These are phyloP conservation scores for Cabera pusaria DNA, from an alignment of 2,888 invertebrate genomes.

Conservation along the genomic window DNA sequence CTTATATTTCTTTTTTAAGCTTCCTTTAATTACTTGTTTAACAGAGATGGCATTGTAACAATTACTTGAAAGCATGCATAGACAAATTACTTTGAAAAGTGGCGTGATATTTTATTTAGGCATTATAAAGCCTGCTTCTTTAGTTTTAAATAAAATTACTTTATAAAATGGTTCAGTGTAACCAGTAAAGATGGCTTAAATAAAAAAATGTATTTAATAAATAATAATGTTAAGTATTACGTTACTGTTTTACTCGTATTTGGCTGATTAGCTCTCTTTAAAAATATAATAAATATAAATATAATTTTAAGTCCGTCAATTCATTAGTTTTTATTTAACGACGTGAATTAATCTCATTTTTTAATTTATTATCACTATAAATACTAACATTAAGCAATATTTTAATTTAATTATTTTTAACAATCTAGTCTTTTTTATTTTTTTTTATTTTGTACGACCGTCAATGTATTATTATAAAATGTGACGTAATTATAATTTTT, in stretches of 20 bases:
- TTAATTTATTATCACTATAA: conserved; percentile 38
- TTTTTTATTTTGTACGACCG: conserved; percentile 58
- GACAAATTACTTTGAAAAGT: too few species aligned
- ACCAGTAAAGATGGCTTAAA: conserved; percentile 9
- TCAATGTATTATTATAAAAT: conserved; percentile 61
- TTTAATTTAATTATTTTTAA: conserved; percentile 59
- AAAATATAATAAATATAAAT: conserved; percentile 9
- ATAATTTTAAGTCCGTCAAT: background rate
- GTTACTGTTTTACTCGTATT: too few species aligned
- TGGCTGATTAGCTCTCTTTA: conserved; percentile 13
- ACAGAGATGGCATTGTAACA: background rate
- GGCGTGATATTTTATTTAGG: conserved; percentile 4
- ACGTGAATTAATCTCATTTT: conserved; percentile 39
- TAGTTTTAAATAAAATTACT: conserved; percentile 9
- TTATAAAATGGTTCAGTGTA: conserved; percentile 3
- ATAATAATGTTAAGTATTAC: too few species aligned
- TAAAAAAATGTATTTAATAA: conserved; percentile 1
- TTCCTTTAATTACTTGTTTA: background rate
- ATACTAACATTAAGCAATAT: conserved; percentile 43
- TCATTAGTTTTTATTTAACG: conserved; percentile 5
- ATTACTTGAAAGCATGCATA: background rate
- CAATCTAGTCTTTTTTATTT: conserved; percentile 72
- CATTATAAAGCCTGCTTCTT: conserved; percentile 2
- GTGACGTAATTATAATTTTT: conserved; percentile 40
- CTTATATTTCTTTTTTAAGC: too few species aligned